These are phyloP conservation scores for Cryptomyrus ogoouensis DNA, from an alignment of 2,113 vertebrate genomes.

Conservation along the genomic window DNA sequence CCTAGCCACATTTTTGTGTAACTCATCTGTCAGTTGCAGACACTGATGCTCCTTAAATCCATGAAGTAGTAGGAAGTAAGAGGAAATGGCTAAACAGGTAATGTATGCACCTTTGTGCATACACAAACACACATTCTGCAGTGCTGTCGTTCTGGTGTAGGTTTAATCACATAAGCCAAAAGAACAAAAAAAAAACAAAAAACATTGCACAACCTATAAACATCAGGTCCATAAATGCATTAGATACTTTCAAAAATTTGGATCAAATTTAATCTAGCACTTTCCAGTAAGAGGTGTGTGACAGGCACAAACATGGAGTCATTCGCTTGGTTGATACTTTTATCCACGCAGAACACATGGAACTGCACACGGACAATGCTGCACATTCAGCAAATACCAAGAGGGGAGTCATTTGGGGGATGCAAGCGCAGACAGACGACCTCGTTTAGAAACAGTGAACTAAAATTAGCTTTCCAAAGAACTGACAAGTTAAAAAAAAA, in stretches of 20 bases:
- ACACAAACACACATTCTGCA: background rate
- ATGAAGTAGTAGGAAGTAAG: background rate
- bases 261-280: background rate
- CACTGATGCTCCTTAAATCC: background rate
- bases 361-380: background rate
- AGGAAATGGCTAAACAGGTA: background rate
- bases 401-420: background rate
- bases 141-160: background rate
- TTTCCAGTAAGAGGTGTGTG: background rate
- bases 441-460: constrained; percentile 23
- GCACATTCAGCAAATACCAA: background rate
- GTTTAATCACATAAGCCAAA: background rate
- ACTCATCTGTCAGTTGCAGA: background rate
- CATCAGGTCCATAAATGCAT: background rate
- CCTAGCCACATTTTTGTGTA: background rate
- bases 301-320: background rate
- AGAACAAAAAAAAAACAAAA: background rate
- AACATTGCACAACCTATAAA: background rate
- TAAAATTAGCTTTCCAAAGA: constrained; percentile 36
- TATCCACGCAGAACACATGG: background rate
- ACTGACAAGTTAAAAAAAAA: constrained; percentile 29
- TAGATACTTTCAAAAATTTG: background rate
- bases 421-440: constrained; percentile 29
- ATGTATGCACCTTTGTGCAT: background rate
- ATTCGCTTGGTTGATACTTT: background rate